Evolutionary conservation across 2,888 invertebrate species (phyloP).

Genomic region (Himalopsyche anomala): DNA sequence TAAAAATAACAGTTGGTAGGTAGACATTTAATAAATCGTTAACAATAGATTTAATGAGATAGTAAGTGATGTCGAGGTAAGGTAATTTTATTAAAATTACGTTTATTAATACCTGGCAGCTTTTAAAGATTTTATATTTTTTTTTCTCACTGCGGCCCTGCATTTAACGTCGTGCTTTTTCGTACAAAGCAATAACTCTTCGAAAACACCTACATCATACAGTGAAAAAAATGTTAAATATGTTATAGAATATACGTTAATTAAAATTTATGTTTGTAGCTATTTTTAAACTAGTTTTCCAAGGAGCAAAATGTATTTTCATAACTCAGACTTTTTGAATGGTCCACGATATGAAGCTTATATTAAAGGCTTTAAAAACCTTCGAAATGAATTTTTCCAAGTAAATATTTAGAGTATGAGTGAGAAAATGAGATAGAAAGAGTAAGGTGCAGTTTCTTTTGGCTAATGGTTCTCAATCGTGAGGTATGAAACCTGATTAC

Average conservation of each 20-base stretch:
- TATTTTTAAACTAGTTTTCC: neutral
- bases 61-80: too few species aligned
- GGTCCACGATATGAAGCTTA: conserved; percentile 29
- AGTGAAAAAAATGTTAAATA: neutral
- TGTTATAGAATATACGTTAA: neutral
- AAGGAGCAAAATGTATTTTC: neutral
- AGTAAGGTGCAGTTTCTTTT: conserved; percentile 20
- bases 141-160: too few species aligned
- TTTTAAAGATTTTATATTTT: too few species aligned
- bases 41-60: too few species aligned
- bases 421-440: neutral
- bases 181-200: neutral
- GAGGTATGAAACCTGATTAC: too few species aligned
- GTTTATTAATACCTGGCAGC: too few species aligned
- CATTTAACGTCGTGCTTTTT: too few species aligned
- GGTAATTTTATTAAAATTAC: too few species aligned
- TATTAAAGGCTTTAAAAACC: conserved; percentile 23
- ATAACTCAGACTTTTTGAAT: conserved; percentile 34
- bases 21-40: too few species aligned
- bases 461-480: too few species aligned
- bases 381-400: conserved; percentile 38
- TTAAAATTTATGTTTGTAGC: neutral
- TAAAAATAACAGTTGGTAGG: too few species aligned
- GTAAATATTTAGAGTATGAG: conserved; percentile 31
- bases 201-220: neutral